Base-by-base conservation (phyloP, 2,113 vertebrate species). In the Vidua macroura region DNA sequence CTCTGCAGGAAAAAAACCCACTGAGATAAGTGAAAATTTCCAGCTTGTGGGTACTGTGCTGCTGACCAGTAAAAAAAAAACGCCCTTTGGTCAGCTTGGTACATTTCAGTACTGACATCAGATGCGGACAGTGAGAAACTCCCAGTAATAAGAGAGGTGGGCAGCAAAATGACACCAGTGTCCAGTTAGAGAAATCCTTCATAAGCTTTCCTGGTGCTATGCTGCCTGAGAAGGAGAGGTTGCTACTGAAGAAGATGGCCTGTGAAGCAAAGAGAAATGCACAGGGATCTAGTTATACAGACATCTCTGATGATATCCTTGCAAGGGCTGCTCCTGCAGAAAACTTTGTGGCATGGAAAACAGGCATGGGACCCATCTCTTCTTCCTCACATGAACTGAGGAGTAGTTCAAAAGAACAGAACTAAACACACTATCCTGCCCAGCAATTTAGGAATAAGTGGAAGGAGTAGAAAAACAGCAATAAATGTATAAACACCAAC, bases 41-140 rank as follows among this genome's bases (percentile, higher is more conserved):
- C 70, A 27, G 33, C 63, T 72, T 80, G 52, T 52, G 59, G 33
- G 24, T 62, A 90, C 22, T 6, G 18, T 79, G 60, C 59, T 89
- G 83, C 70, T 93, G 86, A 94, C 49, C 90, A 69, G 4, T 66
- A 59, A 75, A 81, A 92, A 59, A 75, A 81, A 92, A n/a, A n/a
- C n/a, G 83, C 46, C 70, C 55, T 74, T 88, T 72, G 60, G 59
- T 73, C 68, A 68, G n/a, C 59, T 59, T 41, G 39, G 39, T 75
- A 52, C 31, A 7, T 80, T 62, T 92, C 89, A 84, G 28, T 46
- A 81, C 18, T 69, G 43, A 62, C 56, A 84, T 60, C 66, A 75
- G 51, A 69, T 39, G 15, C 35, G 56, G 52, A 33, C 49, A 83
- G 17, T 13, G 39, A 91, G 56, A 90, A 77, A 52, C 27, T 56